Percentiles rank a stretch among this genome's conserved stretches.
Evolutionary conservation across 2,797 vertebrate species (phyloP).

Genomic region (Poeciliopsis presidionis): DNA sequence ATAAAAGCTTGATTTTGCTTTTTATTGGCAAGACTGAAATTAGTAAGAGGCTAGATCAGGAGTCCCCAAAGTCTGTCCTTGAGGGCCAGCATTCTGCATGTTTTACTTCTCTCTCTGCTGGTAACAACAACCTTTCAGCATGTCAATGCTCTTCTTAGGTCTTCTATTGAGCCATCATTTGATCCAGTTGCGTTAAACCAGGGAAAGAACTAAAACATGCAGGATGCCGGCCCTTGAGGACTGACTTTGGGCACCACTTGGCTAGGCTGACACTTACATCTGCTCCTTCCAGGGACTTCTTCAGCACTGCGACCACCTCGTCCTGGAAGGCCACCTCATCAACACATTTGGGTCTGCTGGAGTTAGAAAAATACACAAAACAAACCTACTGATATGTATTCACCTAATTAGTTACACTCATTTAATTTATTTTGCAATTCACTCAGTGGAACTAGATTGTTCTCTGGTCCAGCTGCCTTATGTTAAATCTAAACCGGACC

Average conservation of each 20-base stretch:
- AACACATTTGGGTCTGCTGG: slow-evolving; percentile 92
- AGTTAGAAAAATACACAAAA: neutral
- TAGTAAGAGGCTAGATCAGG: neutral
- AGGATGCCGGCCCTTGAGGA: too few relatives aligned
- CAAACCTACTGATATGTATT: accelerated
- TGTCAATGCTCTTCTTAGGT: too few relatives aligned
- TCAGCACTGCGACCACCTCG: slow-evolving; percentile 94
- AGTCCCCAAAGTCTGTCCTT: too few relatives aligned
- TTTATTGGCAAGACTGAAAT: neutral
- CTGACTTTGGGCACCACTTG: too few relatives aligned
- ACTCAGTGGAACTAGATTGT: neutral
- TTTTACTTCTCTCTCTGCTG: too few relatives aligned
- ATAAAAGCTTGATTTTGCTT: neutral
- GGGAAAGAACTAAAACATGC: too few relatives aligned
- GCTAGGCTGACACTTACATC: slow-evolving; percentile 84
- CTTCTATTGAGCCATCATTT: too few relatives aligned
- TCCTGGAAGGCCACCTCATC: slow-evolving; percentile 98
- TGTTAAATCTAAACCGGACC: neutral
- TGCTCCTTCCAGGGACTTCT: slow-evolving; percentile 94
- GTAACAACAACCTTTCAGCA: too few relatives aligned
- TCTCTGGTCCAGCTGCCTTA: neutral
- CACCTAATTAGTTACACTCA: neutral
- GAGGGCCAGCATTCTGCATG: too few relatives aligned
- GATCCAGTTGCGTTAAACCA: too few relatives aligned
- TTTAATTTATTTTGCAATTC: neutral